A percentile compares a stretch with the other conserved stretches of the same genome.
Conservation (phyloP, 2,888 invertebrate species). For the Drosophila conformis region DNA sequence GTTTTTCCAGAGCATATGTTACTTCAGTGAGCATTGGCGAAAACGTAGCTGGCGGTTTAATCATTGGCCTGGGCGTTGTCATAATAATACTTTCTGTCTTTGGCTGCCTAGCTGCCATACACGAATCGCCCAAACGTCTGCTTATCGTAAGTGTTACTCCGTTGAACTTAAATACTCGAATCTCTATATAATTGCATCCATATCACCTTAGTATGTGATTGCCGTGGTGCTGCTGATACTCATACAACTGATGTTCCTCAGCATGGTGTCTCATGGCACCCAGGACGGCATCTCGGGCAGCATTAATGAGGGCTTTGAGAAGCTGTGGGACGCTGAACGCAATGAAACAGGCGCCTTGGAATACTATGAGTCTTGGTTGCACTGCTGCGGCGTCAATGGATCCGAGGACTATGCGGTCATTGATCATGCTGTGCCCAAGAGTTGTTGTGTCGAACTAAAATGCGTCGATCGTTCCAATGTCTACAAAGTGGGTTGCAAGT, state of each 20-base stretch:
- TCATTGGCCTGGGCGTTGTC: constrained; percentile 75
- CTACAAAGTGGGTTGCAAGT: constrained; percentile 71
- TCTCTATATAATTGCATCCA: not conserved
- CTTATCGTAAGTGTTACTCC: constrained; percentile 63
- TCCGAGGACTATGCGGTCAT: constrained; percentile 74
- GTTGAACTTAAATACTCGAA: not conserved
- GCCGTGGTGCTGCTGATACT: constrained; percentile 70
- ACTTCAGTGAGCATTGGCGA: constrained; percentile 78
- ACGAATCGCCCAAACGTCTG: constrained; percentile 71
- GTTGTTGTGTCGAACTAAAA: constrained; percentile 71
- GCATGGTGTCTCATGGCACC: constrained; percentile 82
- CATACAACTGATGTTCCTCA: constrained; percentile 74
- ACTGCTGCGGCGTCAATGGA: constrained; percentile 81
- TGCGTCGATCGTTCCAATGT: constrained; percentile 63
- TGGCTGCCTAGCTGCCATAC: constrained; percentile 80
- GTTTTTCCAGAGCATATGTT: constrained; percentile 33
- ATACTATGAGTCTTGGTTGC: constrained; percentile 79
- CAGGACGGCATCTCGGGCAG: constrained; percentile 80
- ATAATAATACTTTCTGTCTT: constrained; percentile 74
- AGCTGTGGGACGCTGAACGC: constrained; percentile 73
- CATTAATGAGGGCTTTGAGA: constrained; percentile 77
- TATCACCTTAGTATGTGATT: constrained; percentile 61
- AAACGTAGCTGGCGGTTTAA: constrained; percentile 77
- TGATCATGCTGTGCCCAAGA: constrained; percentile 71
- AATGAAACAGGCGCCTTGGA: constrained; percentile 73